phyloP scores from a whole-genome alignment of 2,113 vertebrate genomes.

The Rana temporaria region DNA sequence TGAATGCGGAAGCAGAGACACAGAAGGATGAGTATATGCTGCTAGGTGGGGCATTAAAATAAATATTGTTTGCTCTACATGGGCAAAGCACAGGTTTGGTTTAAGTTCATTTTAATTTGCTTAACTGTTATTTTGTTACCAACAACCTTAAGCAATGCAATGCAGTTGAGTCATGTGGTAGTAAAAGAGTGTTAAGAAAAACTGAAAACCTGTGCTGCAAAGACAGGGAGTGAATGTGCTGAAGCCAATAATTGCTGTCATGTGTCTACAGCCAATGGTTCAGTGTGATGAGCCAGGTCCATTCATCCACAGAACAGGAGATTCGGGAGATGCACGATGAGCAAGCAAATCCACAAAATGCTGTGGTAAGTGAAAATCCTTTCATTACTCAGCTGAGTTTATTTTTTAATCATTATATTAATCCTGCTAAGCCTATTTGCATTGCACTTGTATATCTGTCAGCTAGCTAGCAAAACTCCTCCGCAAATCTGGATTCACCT shows the following conservation, averaged over 20 bases:
- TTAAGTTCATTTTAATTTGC: too few species aligned
- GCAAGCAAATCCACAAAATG: conserved; percentile 97
- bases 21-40: too few species aligned
- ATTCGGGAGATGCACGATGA: conserved; percentile 97
- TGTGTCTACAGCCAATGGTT: conserved; percentile 90
- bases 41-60: too few species aligned
- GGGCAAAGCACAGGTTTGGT: too few species aligned
- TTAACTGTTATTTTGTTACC: too few species aligned
- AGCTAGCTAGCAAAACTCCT: background rate
- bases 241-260: background rate
- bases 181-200: too few species aligned
- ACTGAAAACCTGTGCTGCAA: background rate
- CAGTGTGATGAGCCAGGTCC: conserved; percentile 95
- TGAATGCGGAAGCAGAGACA: too few species aligned
- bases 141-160: too few species aligned
- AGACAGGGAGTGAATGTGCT: conserved; percentile 18
- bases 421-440: conserved; percentile 10
- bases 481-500: too few species aligned
- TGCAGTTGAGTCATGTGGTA: too few species aligned
- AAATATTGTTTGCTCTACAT: too few species aligned
- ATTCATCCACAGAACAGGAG: conserved; percentile 93
- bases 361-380: conserved; percentile 81
- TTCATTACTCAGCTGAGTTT: conserved; percentile 3
- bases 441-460: background rate
- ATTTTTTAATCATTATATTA: conserved; percentile 33